A percentile compares a stretch with the other conserved stretches of the same genome.
These are phyloP conservation scores for Etia nguti DNA, from an alignment of 2,113 vertebrate genomes.

Conservation along the genomic window DNA sequence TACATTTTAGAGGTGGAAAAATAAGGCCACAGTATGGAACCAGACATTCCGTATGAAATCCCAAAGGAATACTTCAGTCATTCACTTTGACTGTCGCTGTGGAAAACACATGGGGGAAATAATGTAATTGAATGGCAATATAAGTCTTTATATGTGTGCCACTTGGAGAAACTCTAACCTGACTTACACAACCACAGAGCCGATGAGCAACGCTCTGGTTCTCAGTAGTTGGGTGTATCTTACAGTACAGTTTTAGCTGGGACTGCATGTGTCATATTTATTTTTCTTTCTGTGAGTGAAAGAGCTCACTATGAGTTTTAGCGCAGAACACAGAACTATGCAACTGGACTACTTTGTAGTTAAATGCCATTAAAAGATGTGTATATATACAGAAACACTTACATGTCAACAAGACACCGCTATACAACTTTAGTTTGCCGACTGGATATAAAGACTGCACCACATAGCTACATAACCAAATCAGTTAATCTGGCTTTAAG, in stretches of 20 bases:
- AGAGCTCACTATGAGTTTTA: neutral
- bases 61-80: neutral
- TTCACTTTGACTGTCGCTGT: neutral
- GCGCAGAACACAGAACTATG: neutral
- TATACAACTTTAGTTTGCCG: neutral
- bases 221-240: neutral
- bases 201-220: slow-evolving; percentile 1
- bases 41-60: neutral
- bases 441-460: neutral
- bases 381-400: neutral
- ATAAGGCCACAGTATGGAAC: neutral
- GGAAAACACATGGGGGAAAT: neutral
- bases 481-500: neutral
- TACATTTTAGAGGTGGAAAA: neutral
- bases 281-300: slow-evolving; percentile 1
- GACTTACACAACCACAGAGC: slow-evolving; percentile 14
- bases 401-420: neutral
- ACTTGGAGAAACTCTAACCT: slow-evolving; percentile 24
- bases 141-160: neutral
- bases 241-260: neutral
- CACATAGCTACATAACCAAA: neutral
- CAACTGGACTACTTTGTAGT: neutral
- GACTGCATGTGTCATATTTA: neutral
- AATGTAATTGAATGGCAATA: neutral
- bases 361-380: neutral